These are phyloP conservation scores for Aphelenchoides fujianensis DNA, from an alignment of 1,140 invertebrate species.

Conservation along the genomic window DNA sequence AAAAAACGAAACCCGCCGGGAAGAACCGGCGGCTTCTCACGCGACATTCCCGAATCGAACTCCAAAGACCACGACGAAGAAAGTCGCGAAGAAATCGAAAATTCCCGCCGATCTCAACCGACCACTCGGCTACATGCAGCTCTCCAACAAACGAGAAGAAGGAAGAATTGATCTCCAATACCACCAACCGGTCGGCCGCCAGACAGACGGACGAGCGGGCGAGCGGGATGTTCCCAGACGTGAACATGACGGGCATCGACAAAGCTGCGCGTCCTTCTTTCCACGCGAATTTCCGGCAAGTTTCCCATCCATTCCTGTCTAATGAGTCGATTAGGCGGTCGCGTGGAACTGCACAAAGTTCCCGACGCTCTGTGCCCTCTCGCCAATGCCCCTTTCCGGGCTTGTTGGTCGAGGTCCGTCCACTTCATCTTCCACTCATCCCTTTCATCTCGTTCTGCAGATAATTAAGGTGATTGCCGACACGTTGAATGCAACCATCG, in stretches of 20 bases:
- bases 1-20: too few relatives aligned
- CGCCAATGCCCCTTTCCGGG: neutral
- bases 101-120: neutral
- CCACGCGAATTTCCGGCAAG: neutral
- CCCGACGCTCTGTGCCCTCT: neutral
- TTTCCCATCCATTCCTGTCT: neutral
- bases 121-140: neutral
- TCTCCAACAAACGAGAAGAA: neutral
- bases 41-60: too few relatives aligned
- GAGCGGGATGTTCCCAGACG: neutral
- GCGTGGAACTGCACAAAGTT: neutral
- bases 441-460: neutral
- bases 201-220: neutral
- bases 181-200: too few relatives aligned
- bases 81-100: neutral
- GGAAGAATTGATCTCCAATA: neutral
- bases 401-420: neutral
- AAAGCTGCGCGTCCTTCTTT: neutral
- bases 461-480: conserved; percentile 16
- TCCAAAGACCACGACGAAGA: too few relatives aligned
- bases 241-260: neutral
- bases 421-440: neutral
- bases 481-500: conserved; percentile 4
- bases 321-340: too few relatives aligned
- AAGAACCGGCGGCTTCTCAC: too few relatives aligned